Conservation (phyloP, 2,888 invertebrate genomes). For the Tigriopus californicus region DNA sequence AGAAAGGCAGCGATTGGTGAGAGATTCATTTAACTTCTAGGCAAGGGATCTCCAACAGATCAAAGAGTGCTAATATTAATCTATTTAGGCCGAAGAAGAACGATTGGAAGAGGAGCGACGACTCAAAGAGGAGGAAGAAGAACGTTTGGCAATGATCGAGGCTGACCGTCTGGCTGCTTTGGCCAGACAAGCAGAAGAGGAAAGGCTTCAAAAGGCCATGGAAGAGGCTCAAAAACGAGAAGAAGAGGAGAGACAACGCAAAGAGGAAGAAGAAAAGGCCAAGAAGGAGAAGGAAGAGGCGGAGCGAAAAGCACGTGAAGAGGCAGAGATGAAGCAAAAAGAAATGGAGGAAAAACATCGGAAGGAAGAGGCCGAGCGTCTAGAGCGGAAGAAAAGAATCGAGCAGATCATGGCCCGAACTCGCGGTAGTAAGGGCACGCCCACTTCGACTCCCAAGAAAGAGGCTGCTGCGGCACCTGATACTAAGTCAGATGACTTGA, state of each 20-base stretch:
- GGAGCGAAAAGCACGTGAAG: constrained; percentile 1
- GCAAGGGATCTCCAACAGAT: too few relatives aligned
- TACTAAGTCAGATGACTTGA: too few relatives aligned
- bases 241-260: constrained; percentile 8
- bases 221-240: constrained; percentile 4
- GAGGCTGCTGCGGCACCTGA: neutral
- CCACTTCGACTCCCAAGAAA: neutral
- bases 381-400: constrained; percentile 6
- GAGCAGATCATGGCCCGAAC: constrained; percentile 15
- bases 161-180: constrained; percentile 53
- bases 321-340: constrained; percentile 3
- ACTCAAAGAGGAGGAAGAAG: constrained; percentile 64
- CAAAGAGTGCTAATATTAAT: too few relatives aligned
- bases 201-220: constrained; percentile 61
- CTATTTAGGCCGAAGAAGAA: neutral
- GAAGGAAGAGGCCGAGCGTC: constrained; percentile 12
- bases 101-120: constrained; percentile 61
- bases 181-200: constrained; percentile 61
- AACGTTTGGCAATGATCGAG: constrained; percentile 58
- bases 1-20: constrained; percentile 6
- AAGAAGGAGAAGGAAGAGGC: constrained; percentile 7
- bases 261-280: constrained; percentile 4
- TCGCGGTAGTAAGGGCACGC: neutral
- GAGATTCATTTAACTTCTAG: too few relatives aligned
- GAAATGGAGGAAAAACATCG: constrained; percentile 13